A percentile compares a stretch with the other conserved stretches of the same genome.
Conservation (phyloP, 64 coral and sea anemone genomes). For the Pocillopora damicornis region DNA sequence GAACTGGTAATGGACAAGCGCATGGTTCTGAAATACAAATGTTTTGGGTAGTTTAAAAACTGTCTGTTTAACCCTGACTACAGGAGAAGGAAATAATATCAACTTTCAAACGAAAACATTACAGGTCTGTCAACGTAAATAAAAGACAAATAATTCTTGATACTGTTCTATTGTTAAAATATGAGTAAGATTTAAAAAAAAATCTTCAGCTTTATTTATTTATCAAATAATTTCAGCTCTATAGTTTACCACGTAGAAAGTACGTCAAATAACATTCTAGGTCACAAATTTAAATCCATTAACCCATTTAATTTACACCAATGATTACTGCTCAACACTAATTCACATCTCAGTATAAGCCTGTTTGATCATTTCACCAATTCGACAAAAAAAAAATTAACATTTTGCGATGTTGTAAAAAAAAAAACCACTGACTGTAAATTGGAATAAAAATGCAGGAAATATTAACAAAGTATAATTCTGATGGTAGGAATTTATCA, state of each 20-base stretch:
- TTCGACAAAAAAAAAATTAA: not conserved
- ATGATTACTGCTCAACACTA: not conserved
- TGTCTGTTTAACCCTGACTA: too few species aligned
- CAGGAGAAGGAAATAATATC: too few species aligned
- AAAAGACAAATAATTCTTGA: not conserved
- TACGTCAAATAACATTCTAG: not conserved
- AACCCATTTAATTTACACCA: not conserved
- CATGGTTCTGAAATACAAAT: too few species aligned
- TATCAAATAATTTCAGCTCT: constrained; percentile 27
- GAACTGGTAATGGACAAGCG: too few species aligned
- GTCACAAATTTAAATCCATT: constrained; percentile 3
- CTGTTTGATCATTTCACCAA: not conserved
- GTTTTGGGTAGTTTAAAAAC: too few species aligned
- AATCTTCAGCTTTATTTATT: constrained; percentile 3
- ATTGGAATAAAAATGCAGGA: not conserved
- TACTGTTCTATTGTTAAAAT: not conserved
- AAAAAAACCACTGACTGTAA: not conserved
- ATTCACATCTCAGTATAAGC: not conserved
- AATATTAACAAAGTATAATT: not conserved
- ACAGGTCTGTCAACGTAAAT: not conserved
- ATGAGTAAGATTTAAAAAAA: not conserved
- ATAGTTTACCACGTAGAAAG: not conserved
- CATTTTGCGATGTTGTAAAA: not conserved
- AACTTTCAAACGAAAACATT: too few species aligned
- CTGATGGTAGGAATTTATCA: too few species aligned